Base-by-base conservation (phyloP, 2,113 vertebrate genomes). In the Macaca nemestrina region DNA sequence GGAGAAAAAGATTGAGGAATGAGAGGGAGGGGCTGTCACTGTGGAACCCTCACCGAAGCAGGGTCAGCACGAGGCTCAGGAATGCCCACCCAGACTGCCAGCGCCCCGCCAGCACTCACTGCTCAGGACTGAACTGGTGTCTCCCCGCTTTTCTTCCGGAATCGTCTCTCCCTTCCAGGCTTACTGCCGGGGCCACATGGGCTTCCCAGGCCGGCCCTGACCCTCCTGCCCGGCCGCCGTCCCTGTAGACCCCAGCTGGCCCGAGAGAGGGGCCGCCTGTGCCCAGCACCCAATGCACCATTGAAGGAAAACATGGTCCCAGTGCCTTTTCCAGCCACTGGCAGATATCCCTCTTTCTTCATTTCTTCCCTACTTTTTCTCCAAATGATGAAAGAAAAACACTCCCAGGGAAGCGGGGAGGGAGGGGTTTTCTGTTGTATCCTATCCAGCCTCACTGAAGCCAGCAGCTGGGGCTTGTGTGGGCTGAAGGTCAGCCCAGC, bases 311-410 rank as follows among this genome's bases (percentile, higher is more conserved):
- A 95, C 95, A 95, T 48, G 93, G 97, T 73, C 93, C 93, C 90
- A 85, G 59, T 96, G 95, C 93, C 55, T 8, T 97, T 95, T 94
- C 85, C 95, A 90, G 88, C 83, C 75, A 68, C 82, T 81, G 67
- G 75, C 93, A 92, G 83, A 97, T 93, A 78, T 55, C 84, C 97
- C 38, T 10, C 87, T 95, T 96, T 97, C 43, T 12, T 59, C 55
- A 61, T 84, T 92, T 76, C 85, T 75, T n/a, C 48, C 61, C 50
- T 48, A 2, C 18, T 52, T 59, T 78, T 93, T 70, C 98, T 94
- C 95, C 40, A 38, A 32, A 79, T 1, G 95, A 98, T 97, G 97
- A 98, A 98, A 98, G 97, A 20, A 96, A 98, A 98, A 97, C 70
- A 30, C 35, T 52, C 4, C 5, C 4, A 9, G 72, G 72, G 1